phyloP scores from a whole-genome alignment of 2,797 vertebrate genomes.

The Sylvia borin region DNA sequence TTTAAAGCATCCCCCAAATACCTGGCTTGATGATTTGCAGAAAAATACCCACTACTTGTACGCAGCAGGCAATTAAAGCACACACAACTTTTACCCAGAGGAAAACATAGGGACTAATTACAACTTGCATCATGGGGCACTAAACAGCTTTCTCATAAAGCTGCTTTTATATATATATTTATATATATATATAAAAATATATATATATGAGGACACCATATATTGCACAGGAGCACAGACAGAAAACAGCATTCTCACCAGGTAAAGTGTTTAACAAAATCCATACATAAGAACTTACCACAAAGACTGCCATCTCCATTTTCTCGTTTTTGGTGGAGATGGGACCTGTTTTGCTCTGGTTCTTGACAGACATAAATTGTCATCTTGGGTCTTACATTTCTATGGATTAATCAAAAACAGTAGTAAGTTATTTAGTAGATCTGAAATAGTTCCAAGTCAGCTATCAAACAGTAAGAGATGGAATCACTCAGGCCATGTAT shows the following conservation, averaged over 20 bases:
- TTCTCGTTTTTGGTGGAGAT: constrained; percentile 78
- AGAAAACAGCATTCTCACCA: background rate
- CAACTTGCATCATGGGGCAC: background rate
- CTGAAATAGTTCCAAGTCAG: background rate
- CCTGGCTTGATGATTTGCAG: background rate
- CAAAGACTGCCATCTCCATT: constrained; percentile 77
- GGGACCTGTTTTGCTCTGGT: constrained; percentile 79
- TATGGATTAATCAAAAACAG: constrained; percentile 50
- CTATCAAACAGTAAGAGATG: background rate
- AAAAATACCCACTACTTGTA: background rate
- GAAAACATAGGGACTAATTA: background rate
- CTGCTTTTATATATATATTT: no score
- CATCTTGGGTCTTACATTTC: constrained; percentile 89
- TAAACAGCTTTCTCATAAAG: background rate
- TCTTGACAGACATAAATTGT: constrained; percentile 94
- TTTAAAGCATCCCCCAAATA: background rate
- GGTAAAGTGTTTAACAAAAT: background rate
- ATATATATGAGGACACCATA: background rate
- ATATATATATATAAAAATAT: no score
- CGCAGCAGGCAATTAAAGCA: background rate
- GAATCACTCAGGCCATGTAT: background rate
- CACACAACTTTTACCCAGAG: background rate
- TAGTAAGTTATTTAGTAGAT: background rate
- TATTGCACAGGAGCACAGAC: background rate
- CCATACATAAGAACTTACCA: constrained; percentile 64